Base-by-base conservation (phyloP, 1,140 invertebrate species). In the Harpegnathos saltator region DNA sequence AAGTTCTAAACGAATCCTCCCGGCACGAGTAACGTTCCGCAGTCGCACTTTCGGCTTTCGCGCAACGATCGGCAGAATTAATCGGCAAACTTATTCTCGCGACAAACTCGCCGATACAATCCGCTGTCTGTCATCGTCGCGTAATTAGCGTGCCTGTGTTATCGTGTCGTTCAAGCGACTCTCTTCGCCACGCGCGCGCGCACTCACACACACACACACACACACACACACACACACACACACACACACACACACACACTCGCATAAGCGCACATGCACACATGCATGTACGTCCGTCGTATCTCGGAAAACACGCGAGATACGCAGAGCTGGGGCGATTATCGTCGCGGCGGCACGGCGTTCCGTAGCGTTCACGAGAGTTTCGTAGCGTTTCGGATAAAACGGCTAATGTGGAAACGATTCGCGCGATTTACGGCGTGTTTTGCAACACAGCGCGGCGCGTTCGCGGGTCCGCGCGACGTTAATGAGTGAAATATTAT, bases 361-460 rank as follows among this genome's bases (percentile, higher is more conserved):
- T 68, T 54, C 69, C 29, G 52, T 38, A 19, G 38, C 65, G 26
- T n/a, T n/a, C n/a, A n/a, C 54, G 54, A 44, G n/a, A n/a, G n/a
- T n/a, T n/a, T n/a, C n/a, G 63, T 22, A 29, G 38, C 1, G 7
- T 44, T 58, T 44, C 38, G 74, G 50, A 68, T 77, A 44, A 77
- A 77, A 24, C 61, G 66, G 50, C 54, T 77, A 77, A 68, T 68
- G 54, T 48, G 26, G 38, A 69, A 80, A 69, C 24, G 24, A 44
- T 69, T 80, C 69, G 75, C 75, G 69, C 38, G 14, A 80, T 80
- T 80, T 69, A 69, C 52, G 75, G 59, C 56, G 44, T 71, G 73
- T 77, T 65, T 77, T 77, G 52, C 29, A 80, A 80, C 33, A 19
- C 33, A 19, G 33, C 58, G 69, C 17, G 56, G 58, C 52, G 65